phyloP scores from a whole-genome alignment of 2,888 invertebrate genomes.

The Drosophila anomelani region DNA sequence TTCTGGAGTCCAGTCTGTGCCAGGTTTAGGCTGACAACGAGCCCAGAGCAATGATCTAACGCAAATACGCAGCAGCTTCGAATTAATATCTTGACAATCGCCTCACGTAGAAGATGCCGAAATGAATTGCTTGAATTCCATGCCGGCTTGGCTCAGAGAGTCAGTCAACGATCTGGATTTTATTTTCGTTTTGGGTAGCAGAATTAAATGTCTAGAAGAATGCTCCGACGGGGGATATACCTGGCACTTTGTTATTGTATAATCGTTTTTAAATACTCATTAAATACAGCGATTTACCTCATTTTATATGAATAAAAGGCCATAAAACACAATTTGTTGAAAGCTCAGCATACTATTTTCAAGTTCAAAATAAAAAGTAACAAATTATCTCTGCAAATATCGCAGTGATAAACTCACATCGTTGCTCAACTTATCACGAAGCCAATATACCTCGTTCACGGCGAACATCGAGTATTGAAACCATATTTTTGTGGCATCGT shows the following conservation, averaged over 20 bases:
- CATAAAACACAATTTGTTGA: background rate
- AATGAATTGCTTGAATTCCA: constrained; percentile 28
- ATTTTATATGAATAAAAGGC: background rate
- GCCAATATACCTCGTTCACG: background rate
- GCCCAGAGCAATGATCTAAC: constrained; percentile 18
- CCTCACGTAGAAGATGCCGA: constrained; percentile 43
- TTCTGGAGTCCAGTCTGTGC: constrained; percentile 53
- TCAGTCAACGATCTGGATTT: constrained; percentile 22
- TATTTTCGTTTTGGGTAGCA: background rate
- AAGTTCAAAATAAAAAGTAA: too few species aligned
- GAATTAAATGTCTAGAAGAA: too few species aligned
- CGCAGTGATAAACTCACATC: too few species aligned
- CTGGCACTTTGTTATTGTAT: background rate
- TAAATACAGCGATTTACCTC: background rate
- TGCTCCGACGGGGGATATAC: background rate
- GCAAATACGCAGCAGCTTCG: constrained; percentile 15
- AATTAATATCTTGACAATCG: constrained; percentile 11
- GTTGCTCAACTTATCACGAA: too few species aligned
- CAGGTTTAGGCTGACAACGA: constrained; percentile 41
- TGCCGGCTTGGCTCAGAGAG: constrained; percentile 6
- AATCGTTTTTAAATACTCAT: background rate
- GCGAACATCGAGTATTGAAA: background rate
- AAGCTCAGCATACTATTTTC: too few species aligned
- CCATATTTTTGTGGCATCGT: constrained; percentile 12
- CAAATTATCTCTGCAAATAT: too few species aligned